Evolutionary conservation across 2,888 invertebrate species (phyloP), one percentile per base, ranked within the genome.

Genomic region (Dromius quadrimaculatus): DNA sequence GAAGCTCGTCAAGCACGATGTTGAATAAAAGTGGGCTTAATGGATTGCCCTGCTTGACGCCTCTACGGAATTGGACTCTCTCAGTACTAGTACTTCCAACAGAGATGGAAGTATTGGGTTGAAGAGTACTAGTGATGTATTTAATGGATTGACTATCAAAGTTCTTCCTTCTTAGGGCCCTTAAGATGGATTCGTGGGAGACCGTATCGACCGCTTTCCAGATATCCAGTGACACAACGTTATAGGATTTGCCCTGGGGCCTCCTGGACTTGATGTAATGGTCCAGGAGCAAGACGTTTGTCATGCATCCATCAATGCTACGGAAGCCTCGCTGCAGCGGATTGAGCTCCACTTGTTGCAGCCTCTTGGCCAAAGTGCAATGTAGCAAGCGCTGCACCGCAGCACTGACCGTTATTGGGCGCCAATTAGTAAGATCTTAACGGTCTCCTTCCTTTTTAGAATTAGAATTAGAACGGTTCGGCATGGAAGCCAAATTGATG

Each of bases 171-270:
- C n/a, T n/a, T n/a, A 54, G 2, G 1, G 3, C 61, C 1, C 61
- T 1, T 1, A n/a, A 1, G n/a, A 81, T 72, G 2, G 75, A 71
- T 2, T 64, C 0, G 17, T 74, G 75, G 1, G 74, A 73, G 1
- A 75, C 72, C 0, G 74, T 77, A 71, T 83, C 82, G 72, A 81
- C 83, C 1, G 82, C 83, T 74, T 81, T 83, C 4, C 80, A 74
- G 13, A 83, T 77, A 72, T 83, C 82, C 1, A 83, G 74, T 19
- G 80, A 77, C 0, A 77, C 78, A 2, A 82, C 63, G 59, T 81
- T 80, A 20, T 79, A 76, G 17, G 78, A 74, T 13, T 75, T 77
- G 61, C 70, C 47, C 0, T 73, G 70, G 11, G 65, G 50, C 61
- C 78, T 71, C 9, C 81, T 74, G 5, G 77, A 45, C 65, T 74